These are phyloP conservation scores for Charaxes varanes DNA, from an alignment of 1,140 invertebrate genomes.

Conservation along the genomic window DNA sequence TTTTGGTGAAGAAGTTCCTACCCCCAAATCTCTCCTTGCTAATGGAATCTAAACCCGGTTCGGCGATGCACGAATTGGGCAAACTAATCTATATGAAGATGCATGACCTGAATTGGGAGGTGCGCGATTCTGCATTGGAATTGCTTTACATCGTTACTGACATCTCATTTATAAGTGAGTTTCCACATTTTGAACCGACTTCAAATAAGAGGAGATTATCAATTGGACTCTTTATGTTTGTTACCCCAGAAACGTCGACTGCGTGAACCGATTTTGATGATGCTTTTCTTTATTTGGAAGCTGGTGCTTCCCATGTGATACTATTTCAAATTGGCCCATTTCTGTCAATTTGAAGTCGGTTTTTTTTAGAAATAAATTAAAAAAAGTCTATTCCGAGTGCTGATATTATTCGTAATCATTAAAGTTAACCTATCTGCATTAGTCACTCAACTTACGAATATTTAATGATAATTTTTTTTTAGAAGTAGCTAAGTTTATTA, in stretches of 20 bases:
- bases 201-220: too few species aligned
- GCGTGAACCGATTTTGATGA: too few species aligned
- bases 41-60: conserved; percentile 78
- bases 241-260: too few species aligned
- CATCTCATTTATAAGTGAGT: conserved; percentile 81
- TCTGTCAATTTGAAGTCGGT: too few species aligned
- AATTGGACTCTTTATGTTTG: too few species aligned
- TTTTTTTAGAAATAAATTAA: too few species aligned
- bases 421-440: conserved; percentile 34
- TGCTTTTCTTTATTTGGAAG: too few species aligned
- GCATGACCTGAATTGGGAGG: conserved; percentile 83
- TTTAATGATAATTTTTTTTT: neutral
- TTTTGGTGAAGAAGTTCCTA: conserved; percentile 83
- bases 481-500: neutral
- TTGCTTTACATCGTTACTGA: conserved; percentile 79
- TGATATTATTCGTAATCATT: too few species aligned
- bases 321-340: too few species aligned
- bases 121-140: conserved; percentile 83
- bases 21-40: conserved; percentile 83
- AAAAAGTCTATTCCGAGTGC: too few species aligned
- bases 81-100: conserved; percentile 80
- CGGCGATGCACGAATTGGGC: conserved; percentile 78
- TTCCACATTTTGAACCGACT: too few species aligned
- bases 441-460: conserved; percentile 10
- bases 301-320: too few species aligned